Evolutionary conservation across 2,797 vertebrate genomes (phyloP), one percentile per base, ranked within the genome.

Genomic region (Etheostoma nigrum): DNA sequence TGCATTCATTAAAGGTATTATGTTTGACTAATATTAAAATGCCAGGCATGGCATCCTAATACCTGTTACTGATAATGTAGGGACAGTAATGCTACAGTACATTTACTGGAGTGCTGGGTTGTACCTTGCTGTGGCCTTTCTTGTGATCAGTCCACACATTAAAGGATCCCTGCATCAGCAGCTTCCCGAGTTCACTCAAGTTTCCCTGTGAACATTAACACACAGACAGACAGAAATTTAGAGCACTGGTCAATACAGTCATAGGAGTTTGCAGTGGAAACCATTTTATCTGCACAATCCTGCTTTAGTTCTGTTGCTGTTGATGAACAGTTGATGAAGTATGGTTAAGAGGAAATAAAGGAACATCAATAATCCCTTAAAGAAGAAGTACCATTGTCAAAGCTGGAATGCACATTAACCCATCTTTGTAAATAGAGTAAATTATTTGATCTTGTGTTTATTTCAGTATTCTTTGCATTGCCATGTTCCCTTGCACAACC

Each of bases 71-170:
- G 36, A 30, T 61, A 3, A 18, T 9, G 15, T 1, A 2, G 19
- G 11, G 42, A 48, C 16, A 36, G 40, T 33, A 10, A 63, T 40
- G 7, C 11, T 49, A 18, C 36, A 40, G 10, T 40, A 12, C 11
- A 40, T 42, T 14, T 27, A 19, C 18, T 30, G 55, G 0, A 53
- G 21, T 19, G 40, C 12, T 36, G 27, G 13, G 1, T 7, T 4
- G 21, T 84, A 93, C 92, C 92, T 98, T 98, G 89, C 95, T 97
- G 89, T 99, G 97, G 13, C 96, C 98, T 79, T 94, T 97, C 88
- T 97, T 99, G 92, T 98, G 97, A 78, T 97, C 95, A 0, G 97
- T 97, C 97, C 97, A 99, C 55, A 99, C 95, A 0, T 94, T 97
- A 86, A 99, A 99, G 9, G 97, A 97, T 19, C 96, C 96, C 60